Conservation (phyloP, 37 sponge, comb jelly and placozoan genomes). For the Diacarnus erythraeanus region DNA sequence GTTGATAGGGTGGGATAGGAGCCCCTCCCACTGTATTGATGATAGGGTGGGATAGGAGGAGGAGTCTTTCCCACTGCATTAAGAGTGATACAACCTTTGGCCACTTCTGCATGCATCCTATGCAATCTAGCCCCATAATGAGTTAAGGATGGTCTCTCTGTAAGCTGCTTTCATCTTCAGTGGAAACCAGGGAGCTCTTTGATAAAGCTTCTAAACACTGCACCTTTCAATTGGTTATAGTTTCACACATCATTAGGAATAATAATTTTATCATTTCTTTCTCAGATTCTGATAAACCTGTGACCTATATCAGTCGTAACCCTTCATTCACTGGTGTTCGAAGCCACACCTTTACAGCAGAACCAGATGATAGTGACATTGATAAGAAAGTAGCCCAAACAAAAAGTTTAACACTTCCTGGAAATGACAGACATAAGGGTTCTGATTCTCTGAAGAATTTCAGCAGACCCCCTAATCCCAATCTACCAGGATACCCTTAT, state of each 20-base stretch:
- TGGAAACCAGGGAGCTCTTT: no score
- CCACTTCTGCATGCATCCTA: no score
- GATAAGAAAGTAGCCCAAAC: neutral
- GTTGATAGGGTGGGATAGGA: no score
- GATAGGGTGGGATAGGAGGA: no score
- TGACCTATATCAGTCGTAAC: slow-evolving; percentile 2
- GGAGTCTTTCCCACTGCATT: no score
- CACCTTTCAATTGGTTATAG: neutral
- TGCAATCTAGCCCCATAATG: no score
- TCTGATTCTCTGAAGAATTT: neutral
- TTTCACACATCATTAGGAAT: neutral
- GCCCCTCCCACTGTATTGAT: no score
- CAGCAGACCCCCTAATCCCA: neutral
- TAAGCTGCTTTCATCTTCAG: neutral
- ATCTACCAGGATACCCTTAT: slow-evolving; percentile 16
- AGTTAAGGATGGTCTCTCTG: no score
- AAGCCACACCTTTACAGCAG: neutral
- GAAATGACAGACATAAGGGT: neutral
- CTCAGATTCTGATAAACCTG: slow-evolving; percentile 22
- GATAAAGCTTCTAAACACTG: neutral
- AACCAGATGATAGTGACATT: neutral
- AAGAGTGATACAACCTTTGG: no score
- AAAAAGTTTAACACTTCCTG: slow-evolving; percentile 23
- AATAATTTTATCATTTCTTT: neutral
- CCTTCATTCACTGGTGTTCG: neutral